Evolutionary conservation across 1,140 invertebrate genomes (phyloP).

Genomic region (Contarinia nasturtii): DNA sequence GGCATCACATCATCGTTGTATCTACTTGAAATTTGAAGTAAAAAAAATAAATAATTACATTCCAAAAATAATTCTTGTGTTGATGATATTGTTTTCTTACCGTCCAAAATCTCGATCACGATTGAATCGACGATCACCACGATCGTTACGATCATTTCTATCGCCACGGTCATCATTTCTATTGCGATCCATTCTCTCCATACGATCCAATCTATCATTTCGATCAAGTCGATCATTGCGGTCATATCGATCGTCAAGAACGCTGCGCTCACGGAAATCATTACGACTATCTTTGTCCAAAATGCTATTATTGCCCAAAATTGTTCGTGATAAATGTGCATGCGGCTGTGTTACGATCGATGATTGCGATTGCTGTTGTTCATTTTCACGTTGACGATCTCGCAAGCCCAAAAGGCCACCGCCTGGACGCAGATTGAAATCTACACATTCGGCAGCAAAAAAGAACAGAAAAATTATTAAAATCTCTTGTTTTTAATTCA

Average conservation of each 20-base stretch:
- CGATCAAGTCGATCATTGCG: neutral
- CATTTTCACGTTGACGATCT: constrained; percentile 11
- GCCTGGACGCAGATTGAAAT: constrained; percentile 23
- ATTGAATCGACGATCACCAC: neutral
- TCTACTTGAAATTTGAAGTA: neutral
- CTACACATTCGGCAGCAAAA: constrained; percentile 4
- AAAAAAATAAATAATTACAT: neutral
- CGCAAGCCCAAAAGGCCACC: constrained; percentile 11
- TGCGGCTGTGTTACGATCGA: neutral
- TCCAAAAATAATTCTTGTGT: neutral
- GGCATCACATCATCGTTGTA: neutral
- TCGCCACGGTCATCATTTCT: neutral
- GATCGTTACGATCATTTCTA: neutral
- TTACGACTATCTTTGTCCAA: neutral
- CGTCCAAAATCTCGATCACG: neutral
- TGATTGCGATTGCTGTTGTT: neutral
- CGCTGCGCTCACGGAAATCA: constrained; percentile 1
- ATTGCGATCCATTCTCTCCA: neutral
- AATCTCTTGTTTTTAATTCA: too few relatives aligned
- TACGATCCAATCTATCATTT: neutral
- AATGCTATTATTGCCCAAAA: neutral
- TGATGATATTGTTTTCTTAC: neutral
- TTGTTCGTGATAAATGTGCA: neutral
- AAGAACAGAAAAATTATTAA: constrained; percentile 7
- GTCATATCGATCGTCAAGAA: constrained; percentile 9